A percentile compares a stretch with the other conserved stretches of the same genome.
phyloP scores from a whole-genome alignment of 2,113 vertebrate species.

The Elephas maximus region DNA sequence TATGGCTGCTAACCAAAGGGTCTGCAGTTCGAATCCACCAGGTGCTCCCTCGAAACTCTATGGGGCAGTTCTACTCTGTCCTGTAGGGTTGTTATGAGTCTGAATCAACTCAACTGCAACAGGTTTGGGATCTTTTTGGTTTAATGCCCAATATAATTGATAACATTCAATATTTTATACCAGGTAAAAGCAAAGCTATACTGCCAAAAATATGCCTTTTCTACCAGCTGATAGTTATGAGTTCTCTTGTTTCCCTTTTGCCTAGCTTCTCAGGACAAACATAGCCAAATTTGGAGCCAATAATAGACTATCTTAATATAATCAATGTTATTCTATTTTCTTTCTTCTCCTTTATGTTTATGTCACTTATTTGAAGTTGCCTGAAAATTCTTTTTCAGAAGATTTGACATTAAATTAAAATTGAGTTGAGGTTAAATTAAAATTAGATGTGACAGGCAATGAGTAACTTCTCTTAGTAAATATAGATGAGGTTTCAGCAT shows the following conservation, averaged over 20 bases:
- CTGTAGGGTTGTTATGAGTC: no score
- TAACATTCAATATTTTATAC: neutral
- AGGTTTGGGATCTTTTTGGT: no score
- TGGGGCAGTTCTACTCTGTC: no score
- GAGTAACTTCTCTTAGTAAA: constrained; percentile 60
- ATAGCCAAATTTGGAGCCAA: neutral
- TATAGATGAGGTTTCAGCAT: constrained; percentile 38
- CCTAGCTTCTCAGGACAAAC: neutral
- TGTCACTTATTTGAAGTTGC: constrained; percentile 53
- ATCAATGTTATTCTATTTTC: neutral
- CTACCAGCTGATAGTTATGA: neutral
- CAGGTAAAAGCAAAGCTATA: neutral
- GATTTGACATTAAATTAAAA: constrained; percentile 60
- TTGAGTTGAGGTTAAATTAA: constrained; percentile 49
- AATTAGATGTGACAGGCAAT: constrained; percentile 6
- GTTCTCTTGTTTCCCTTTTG: neutral
- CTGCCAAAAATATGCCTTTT: neutral
- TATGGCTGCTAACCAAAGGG: no score
- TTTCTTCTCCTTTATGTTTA: neutral
- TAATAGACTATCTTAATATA: neutral
- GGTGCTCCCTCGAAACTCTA: no score
- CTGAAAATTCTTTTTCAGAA: constrained; percentile 54
- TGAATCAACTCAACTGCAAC: no score
- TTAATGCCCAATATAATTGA: neutral
- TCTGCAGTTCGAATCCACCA: no score